Conservation (phyloP, 2,888 invertebrate genomes). For the Liopterus haemorrhoidalis region DNA sequence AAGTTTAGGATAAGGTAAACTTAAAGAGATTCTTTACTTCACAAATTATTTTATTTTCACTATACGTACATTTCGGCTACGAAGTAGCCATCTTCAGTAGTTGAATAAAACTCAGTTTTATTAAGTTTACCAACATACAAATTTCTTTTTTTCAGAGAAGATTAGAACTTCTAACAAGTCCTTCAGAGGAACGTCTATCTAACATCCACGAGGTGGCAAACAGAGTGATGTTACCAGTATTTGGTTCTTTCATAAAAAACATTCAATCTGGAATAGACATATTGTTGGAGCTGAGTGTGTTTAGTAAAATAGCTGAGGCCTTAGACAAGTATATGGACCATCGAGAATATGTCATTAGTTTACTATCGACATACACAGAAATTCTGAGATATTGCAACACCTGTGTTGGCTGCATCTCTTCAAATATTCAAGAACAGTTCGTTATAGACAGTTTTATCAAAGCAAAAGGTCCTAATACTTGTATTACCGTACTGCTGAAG, state of each 20-base stretch:
- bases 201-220: conserved; percentile 31
- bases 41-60: no score
- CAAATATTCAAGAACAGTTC: no score
- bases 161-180: conserved; percentile 35
- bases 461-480: no score
- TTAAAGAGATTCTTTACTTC: no score
- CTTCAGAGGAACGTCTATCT: conserved; percentile 29
- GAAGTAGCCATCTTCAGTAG: no score
- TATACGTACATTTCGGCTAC: no score
- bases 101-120: no score
- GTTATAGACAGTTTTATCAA: no score
- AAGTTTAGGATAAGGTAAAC: no score
- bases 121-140: no score
- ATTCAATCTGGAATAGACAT: conserved; percentile 37
- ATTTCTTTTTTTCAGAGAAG: conserved; percentile 35
- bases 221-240: conserved; percentile 37
- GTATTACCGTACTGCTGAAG: no score
- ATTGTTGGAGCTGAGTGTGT: conserved; percentile 37
- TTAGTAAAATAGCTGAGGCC: conserved; percentile 36
- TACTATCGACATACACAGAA: conserved; percentile 32
- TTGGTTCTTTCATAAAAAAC: conserved; percentile 39
- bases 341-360: conserved; percentile 31
- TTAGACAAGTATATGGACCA: conserved; percentile 32
- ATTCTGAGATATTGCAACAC: conserved; percentile 32
- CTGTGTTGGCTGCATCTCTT: no score